Base-by-base conservation (phyloP, 2,113 vertebrate genomes). In the Archocentrus centrarchus region DNA sequence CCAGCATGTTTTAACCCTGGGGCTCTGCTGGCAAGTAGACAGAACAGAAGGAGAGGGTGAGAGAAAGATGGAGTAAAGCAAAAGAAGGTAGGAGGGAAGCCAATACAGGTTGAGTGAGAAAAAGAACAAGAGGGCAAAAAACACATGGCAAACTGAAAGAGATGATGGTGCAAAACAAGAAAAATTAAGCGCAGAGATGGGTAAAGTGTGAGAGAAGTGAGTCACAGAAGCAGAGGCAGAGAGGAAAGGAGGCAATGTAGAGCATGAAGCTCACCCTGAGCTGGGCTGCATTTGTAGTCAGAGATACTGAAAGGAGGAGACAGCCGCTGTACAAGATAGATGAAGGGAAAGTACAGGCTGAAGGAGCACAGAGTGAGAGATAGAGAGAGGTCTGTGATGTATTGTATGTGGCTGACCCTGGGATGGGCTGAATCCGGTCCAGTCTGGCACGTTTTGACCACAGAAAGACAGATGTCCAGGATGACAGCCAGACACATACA, bases 1-100 rank as follows among this genome's bases (percentile, higher is more conserved):
- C 89, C 91, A 88, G 86, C 89, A 86, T 93, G 92, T 86, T 89
- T 92, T 93, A 92, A 93, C 89, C 91, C 86, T 64, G 58, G 59
- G 90, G 91, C 90, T 92, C 80, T 87, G 76, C 83, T 91, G 89
- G 85, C 81, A 55, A 86, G 80, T 83, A 66, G 85, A 88, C 59
- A 50, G 90, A 93, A 89, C 91, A 93, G 88, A 93, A 88, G 78
- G 89, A 87, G 90, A 66, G 53, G 13, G 53, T 64, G 80, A 80
- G 73, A 53, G 82, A 47, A 81, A 84, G 83, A 82, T 32, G 60
- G 75, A 58, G 76, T 32, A 64, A 91, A 55, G 79, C 73, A 76
- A 80, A 80, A 68, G 50, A 64, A 41, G 30, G 59, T 18, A 53
- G 62, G 59, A 80, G 58, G 24, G 59, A 86, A 80, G 85, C 70